phyloP scores from a whole-genome alignment of 2,888 invertebrate species.

The Lasioglossum morio region DNA sequence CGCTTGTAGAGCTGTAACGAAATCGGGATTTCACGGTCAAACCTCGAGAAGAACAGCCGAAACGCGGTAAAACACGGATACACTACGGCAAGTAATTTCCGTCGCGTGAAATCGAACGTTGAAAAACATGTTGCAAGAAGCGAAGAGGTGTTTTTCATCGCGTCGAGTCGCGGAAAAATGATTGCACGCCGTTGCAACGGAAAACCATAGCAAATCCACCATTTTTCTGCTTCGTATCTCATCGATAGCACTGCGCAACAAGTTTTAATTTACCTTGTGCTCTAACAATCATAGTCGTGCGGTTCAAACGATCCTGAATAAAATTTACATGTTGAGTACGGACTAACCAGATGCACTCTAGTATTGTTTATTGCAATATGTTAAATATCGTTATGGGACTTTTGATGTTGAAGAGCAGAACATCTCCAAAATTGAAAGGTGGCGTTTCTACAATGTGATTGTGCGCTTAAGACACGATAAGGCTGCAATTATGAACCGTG shows the following conservation, averaged over 20 bases:
- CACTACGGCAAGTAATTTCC: conserved; percentile 38
- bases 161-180: conserved; percentile 37
- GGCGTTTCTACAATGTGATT: neutral
- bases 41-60: conserved; percentile 41
- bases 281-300: neutral
- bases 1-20: conserved; percentile 29
- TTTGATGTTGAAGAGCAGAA: neutral
- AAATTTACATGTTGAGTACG: neutral
- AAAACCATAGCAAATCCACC: conserved; percentile 11
- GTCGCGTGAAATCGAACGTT: conserved; percentile 48
- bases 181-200: conserved; percentile 22
- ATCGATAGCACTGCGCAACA: conserved; percentile 5
- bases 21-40: conserved; percentile 46
- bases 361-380: neutral
- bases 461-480: neutral
- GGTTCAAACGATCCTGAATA: neutral
- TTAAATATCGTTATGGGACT: neutral
- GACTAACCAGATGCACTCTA: neutral
- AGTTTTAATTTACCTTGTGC: neutral
- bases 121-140: conserved; percentile 39
- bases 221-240: neutral
- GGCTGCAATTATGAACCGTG: neutral
- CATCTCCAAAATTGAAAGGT: neutral
- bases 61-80: conserved; percentile 48
- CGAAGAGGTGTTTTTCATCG: conserved; percentile 12